Percentiles rank a stretch among this genome's conserved stretches.
phyloP scores from a whole-genome alignment of 1,140 invertebrate genomes.

The Nasonia giraulti region DNA sequence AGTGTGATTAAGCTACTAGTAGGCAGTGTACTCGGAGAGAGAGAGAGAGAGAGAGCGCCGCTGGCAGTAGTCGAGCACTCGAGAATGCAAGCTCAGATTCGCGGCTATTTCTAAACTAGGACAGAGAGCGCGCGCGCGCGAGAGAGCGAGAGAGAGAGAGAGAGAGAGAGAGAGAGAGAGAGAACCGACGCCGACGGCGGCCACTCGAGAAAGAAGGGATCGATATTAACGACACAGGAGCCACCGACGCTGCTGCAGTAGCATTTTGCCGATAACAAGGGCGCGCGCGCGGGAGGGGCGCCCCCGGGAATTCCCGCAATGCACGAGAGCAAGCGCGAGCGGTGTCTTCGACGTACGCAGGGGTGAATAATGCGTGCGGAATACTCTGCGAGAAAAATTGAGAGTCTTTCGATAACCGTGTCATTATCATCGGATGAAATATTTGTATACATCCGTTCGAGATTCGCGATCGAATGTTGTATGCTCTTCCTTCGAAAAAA shows the following conservation, averaged over 20 bases:
- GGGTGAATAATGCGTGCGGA: background rate
- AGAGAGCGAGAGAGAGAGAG: background rate
- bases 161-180: background rate
- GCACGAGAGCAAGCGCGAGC: conserved; percentile 26
- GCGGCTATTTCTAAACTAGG: conserved; percentile 51
- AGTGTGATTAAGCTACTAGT: background rate
- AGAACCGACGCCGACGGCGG: background rate
- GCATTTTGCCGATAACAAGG: background rate
- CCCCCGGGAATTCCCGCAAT: background rate
- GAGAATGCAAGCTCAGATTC: conserved; percentile 46
- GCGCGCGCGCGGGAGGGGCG: conserved; percentile 6
- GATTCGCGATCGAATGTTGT: too few relatives aligned
- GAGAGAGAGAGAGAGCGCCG: background rate
- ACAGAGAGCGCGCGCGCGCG: background rate
- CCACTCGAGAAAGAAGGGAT: conserved; percentile 41
- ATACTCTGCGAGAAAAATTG: background rate
- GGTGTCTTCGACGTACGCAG: background rate
- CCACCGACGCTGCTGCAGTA: background rate
- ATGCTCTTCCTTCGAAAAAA: background rate
- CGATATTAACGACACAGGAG: conserved; percentile 46
- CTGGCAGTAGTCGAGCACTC: background rate
- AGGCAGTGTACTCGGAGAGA: background rate
- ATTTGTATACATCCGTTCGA: too few relatives aligned
- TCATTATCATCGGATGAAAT: too few relatives aligned
- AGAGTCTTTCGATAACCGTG: background rate